A percentile compares a stretch with the other conserved stretches of the same genome.
Conservation (phyloP, 2,888 invertebrate genomes). For the Drosophila setosimentum region DNA sequence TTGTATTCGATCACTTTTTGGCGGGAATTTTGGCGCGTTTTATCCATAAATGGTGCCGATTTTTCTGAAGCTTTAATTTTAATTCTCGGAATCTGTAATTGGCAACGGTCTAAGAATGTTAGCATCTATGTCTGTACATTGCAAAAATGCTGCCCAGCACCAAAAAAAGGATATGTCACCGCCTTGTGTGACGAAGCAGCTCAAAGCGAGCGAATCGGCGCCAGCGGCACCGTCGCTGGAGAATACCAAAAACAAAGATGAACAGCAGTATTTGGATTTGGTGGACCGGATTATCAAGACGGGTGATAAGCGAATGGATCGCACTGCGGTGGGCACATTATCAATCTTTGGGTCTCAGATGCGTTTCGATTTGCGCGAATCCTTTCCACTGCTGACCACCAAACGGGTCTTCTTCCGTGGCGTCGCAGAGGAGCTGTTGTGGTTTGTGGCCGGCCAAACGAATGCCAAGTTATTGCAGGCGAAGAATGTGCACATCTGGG, state of each 20-base stretch:
- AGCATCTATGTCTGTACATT: too few relatives aligned
- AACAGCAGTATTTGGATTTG: constrained; percentile 90
- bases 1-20: constrained; percentile 5
- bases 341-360: constrained; percentile 97
- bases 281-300: constrained; percentile 88
- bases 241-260: constrained; percentile 85
- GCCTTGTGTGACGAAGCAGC: not conserved
- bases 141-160: not conserved
- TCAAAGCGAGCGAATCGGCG: not conserved
- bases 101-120: rapidly evolving
- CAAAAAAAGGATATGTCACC: not conserved
- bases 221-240: not conserved
- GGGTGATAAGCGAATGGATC: constrained; percentile 89
- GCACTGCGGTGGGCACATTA: constrained; percentile 95
- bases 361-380: constrained; percentile 91
- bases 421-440: constrained; percentile 96
- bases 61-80: too few relatives aligned
- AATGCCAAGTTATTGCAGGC: constrained; percentile 92
- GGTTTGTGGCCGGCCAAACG: constrained; percentile 97
- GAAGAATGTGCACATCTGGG: constrained; percentile 97
- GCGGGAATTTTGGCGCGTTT: not conserved
- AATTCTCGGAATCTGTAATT: too few relatives aligned
- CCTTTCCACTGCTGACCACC: constrained; percentile 96
- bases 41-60: too few relatives aligned
- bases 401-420: constrained; percentile 97